Percentiles rank a stretch among this genome's conserved stretches.
These are phyloP conservation scores for Tragelaphus buxtoni DNA, from an alignment of 2,113 vertebrate species.

Conservation along the genomic window DNA sequence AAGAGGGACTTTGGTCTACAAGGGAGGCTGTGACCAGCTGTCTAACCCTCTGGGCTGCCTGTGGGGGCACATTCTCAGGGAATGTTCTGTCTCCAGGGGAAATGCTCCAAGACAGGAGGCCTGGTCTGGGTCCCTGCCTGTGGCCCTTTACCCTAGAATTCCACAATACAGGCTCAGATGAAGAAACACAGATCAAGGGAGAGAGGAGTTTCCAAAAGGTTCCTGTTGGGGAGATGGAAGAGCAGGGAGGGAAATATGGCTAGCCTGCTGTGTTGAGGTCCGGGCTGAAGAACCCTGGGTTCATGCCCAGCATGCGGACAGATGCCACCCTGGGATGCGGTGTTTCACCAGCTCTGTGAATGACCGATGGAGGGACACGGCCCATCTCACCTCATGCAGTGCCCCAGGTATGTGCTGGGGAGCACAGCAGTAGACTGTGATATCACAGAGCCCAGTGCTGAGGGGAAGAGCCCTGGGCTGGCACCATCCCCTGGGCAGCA, in stretches of 20 bases:
- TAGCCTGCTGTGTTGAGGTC: not conserved
- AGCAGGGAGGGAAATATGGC: accelerated
- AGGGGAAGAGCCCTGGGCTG: not conserved
- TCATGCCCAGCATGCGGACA: not conserved
- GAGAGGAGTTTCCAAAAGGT: not conserved
- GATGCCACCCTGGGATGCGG: accelerated
- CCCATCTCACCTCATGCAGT: not conserved
- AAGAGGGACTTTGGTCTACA: accelerated
- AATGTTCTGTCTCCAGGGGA: not conserved
- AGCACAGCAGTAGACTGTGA: not conserved
- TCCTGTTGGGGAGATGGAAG: accelerated
- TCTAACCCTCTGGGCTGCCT: not conserved
- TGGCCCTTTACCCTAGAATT: not conserved
- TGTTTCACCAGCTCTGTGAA: not conserved
- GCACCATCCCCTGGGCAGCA: not conserved
- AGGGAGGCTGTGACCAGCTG: not conserved
- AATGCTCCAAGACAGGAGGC: not conserved
- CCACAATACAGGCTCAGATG: accelerated
- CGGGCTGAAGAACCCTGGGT: accelerated
- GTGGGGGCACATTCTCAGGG: not conserved
- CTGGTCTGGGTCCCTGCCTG: not conserved
- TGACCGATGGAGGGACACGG: accelerated
- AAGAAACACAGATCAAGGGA: not conserved
- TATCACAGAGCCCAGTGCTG: too few species aligned
- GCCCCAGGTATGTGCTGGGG: accelerated